Evolutionary conservation across 2,888 invertebrate species (phyloP), one percentile per base, ranked within the genome.

Genomic region (Tenthredo livida): DNA sequence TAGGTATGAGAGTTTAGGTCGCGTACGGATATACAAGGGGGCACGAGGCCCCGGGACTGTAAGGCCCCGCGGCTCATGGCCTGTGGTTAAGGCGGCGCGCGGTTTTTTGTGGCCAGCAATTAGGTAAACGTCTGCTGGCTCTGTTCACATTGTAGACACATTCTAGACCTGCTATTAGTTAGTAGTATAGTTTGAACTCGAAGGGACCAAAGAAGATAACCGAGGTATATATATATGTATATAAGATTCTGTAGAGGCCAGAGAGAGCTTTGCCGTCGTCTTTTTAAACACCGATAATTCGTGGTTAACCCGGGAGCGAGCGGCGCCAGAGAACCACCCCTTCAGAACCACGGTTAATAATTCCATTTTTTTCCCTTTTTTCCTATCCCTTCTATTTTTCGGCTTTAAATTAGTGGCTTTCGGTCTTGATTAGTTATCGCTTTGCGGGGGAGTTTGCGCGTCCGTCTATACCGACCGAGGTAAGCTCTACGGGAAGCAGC

Each of bases 11-110:
- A 50, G 33, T 77, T 61, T 7, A 10, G 40, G 25, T 29, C 33
- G 77, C 77, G 50, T 61, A 50, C 80, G 21, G 83, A 67, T 43
- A 61, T 17, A 43, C 1, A 15, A 61, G 67, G 70, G 83, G 67
- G 70, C 83, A 50, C 83, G 70, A 67, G 70, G 83, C 65, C 83
- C 67, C 67, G 83, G 83, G 83, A 83, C 67, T 47, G 65, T 58
- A 77, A 50, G 83, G 80, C 21, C 80, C 80, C 91, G 91, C 89
- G 90, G 90, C 90, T 87, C 90, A 89, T 90, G 91, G 91, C 90
- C 93, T 93, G 92, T 93, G 92, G 92, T 93, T 93, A 93, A 91
- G 93, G 93, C 93, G 93, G 93, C 91, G 88, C 92, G 90, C 90
- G 90, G 89, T 92, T 93, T 92, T 93, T 93, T 92, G 90, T 90